A percentile compares a stretch with the other conserved stretches of the same genome.
These are phyloP conservation scores for Illadopsis cleaveri DNA, from an alignment of 2,113 vertebrate species.

Conservation along the genomic window DNA sequence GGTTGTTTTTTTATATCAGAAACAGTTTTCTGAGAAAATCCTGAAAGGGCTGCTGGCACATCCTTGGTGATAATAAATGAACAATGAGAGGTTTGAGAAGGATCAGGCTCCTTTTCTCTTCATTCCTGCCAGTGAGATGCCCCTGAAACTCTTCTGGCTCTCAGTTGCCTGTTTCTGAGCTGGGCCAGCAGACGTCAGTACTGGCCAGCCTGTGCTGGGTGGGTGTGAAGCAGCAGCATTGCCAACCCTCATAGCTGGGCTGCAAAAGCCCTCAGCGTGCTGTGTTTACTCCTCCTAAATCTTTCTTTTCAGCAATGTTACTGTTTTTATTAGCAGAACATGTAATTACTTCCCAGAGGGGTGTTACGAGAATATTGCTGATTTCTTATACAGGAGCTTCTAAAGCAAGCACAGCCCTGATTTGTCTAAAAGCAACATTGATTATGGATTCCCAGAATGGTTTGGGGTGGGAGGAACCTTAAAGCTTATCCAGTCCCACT, in stretches of 20 bases:
- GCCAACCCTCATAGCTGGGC: not conserved
- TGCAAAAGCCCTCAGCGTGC: not conserved
- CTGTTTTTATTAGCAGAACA: not conserved
- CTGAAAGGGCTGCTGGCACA: not conserved
- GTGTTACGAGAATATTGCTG: not conserved
- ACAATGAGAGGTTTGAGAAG: not conserved
- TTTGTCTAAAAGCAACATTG: not conserved
- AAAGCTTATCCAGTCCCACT: not conserved
- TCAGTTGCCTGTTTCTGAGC: not conserved
- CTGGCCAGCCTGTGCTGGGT: not conserved
- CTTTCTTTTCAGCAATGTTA: not conserved
- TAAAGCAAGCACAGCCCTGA: not conserved
- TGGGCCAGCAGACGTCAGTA: slow-evolving; percentile 1
- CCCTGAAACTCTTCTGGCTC: not conserved
- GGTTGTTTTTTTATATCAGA: not conserved
- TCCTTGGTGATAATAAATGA: not conserved
- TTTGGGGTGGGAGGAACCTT: not conserved
- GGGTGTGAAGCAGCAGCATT: not conserved
- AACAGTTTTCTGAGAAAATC: not conserved
- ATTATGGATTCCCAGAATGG: not conserved
- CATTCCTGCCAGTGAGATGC: not conserved
- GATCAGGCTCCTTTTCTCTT: not conserved
- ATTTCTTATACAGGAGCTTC: not conserved
- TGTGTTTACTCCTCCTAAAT: not conserved
- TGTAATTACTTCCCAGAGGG: not conserved